Conservation (phyloP, 2,888 invertebrate genomes). For the Cryptocheilus praepositus region DNA sequence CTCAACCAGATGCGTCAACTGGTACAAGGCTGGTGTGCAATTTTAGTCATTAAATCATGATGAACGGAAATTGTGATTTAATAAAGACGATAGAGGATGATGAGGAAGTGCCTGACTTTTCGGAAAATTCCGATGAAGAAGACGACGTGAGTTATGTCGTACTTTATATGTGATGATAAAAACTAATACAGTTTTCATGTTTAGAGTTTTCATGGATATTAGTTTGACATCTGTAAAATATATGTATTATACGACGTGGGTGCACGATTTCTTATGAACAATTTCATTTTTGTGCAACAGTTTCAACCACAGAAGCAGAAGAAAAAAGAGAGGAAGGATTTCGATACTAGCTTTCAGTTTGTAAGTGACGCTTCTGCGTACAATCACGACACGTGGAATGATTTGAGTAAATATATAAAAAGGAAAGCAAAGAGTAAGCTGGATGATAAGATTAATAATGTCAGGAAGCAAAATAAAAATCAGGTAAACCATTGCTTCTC, state of each 20-base stretch:
- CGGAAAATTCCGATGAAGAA: slow-evolving; percentile 88
- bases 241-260: no score
- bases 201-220: no score
- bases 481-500: slow-evolving; percentile 65
- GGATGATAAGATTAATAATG: slow-evolving; percentile 89
- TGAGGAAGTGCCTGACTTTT: slow-evolving; percentile 87
- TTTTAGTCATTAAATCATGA: slow-evolving; percentile 7
- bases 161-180: background rate
- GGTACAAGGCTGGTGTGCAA: no score
- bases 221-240: no score
- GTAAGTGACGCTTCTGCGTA: slow-evolving; percentile 86
- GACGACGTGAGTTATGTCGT: slow-evolving; percentile 79
- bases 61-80: slow-evolving; percentile 76
- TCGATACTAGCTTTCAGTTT: slow-evolving; percentile 89
- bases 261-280: background rate
- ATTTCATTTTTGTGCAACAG: slow-evolving; percentile 75
- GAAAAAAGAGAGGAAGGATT: slow-evolving; percentile 83
- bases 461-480: slow-evolving; percentile 72
- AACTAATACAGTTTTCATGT: no score
- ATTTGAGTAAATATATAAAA: slow-evolving; percentile 86
- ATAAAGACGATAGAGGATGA: slow-evolving; percentile 91
- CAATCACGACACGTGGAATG: slow-evolving; percentile 88
- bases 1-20: background rate
- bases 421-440: slow-evolving; percentile 87
- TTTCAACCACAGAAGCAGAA: slow-evolving; percentile 90